Evolutionary conservation across 2,113 vertebrate species (phyloP).

Genomic region (Oncorhynchus masou): DNA sequence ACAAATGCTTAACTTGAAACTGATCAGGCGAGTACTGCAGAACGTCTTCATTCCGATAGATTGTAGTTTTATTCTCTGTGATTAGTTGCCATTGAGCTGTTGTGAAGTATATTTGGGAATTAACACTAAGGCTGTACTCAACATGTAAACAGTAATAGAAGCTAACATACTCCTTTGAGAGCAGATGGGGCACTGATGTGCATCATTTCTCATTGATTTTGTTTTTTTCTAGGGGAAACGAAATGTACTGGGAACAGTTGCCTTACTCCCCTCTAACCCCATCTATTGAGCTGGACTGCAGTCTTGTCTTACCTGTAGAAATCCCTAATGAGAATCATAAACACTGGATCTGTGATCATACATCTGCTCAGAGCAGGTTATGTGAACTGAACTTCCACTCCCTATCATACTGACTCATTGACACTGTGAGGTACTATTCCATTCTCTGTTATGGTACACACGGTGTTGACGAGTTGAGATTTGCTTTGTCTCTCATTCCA

Average conservation of each 20-base stretch:
- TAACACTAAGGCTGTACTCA: neutral
- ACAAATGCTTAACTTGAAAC: too few species aligned
- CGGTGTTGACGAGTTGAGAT: slow-evolving; percentile 4
- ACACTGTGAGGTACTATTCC: neutral
- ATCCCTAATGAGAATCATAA: slow-evolving; percentile 18
- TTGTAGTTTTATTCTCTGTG: neutral
- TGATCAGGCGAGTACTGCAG: too few species aligned
- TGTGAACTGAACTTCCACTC: neutral
- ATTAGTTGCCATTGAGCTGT: neutral
- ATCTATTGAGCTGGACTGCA: slow-evolving; percentile 1
- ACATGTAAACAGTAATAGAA: slow-evolving; percentile 3
- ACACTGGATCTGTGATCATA: slow-evolving; percentile 19
- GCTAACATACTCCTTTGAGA: slow-evolving; percentile 22
- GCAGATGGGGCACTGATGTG: slow-evolving; percentile 16
- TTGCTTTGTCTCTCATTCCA: slow-evolving; percentile 31
- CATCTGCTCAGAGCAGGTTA: neutral
- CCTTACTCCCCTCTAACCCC: neutral
- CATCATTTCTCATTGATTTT: slow-evolving; percentile 29
- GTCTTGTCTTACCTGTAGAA: too few species aligned
- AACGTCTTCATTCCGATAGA: too few species aligned
- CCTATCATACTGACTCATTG: slow-evolving; percentile 1
- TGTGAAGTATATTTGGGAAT: neutral
- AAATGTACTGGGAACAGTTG: slow-evolving; percentile 7
- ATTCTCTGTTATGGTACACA: slow-evolving; percentile 26
- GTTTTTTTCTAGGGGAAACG: neutral